These are phyloP conservation scores for Megalonaias nervosa DNA, from an alignment of 1,140 invertebrate genomes.

Conservation along the genomic window DNA sequence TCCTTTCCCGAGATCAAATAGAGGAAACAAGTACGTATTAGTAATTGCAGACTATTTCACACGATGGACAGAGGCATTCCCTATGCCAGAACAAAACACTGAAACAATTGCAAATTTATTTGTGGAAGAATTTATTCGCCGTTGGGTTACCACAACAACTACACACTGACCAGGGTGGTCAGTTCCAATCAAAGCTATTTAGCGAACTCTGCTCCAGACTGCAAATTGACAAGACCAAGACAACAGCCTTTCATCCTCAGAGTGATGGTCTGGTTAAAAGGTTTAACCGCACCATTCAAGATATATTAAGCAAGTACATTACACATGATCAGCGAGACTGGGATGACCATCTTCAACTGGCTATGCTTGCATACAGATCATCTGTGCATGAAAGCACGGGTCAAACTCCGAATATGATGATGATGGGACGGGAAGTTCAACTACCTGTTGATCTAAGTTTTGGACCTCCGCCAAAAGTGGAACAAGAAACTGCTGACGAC, in stretches of 20 bases:
- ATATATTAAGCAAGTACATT: conserved; percentile 23
- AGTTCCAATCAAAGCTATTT: conserved; percentile 35
- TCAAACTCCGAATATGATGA: conserved; percentile 24
- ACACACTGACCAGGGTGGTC: conserved; percentile 63
- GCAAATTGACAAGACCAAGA: conserved; percentile 27
- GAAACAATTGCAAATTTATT: too few species aligned
- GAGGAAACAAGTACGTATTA: too few species aligned
- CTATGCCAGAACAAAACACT: too few species aligned
- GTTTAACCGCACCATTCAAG: conserved; percentile 33
- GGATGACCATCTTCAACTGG: conserved; percentile 22
- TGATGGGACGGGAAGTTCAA: conserved; percentile 31
- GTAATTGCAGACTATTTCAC: too few species aligned
- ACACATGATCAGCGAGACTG: conserved; percentile 21
- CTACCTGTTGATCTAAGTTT: conserved; percentile 21
- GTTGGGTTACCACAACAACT: too few species aligned
- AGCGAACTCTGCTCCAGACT: conserved; percentile 28
- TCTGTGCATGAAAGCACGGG: conserved; percentile 15
- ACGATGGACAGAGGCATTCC: too few species aligned
- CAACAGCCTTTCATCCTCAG: conserved; percentile 36
- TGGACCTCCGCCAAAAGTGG: not conserved
- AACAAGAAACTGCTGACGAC: not conserved
- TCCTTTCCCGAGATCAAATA: too few species aligned
- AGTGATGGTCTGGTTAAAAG: conserved; percentile 38
- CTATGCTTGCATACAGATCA: conserved; percentile 26
- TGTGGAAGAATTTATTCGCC: too few species aligned